A percentile compares a stretch with the other conserved stretches of the same genome.
Evolutionary conservation across 2,888 invertebrate genomes (phyloP).

Genomic region (Harmothoe impar): DNA sequence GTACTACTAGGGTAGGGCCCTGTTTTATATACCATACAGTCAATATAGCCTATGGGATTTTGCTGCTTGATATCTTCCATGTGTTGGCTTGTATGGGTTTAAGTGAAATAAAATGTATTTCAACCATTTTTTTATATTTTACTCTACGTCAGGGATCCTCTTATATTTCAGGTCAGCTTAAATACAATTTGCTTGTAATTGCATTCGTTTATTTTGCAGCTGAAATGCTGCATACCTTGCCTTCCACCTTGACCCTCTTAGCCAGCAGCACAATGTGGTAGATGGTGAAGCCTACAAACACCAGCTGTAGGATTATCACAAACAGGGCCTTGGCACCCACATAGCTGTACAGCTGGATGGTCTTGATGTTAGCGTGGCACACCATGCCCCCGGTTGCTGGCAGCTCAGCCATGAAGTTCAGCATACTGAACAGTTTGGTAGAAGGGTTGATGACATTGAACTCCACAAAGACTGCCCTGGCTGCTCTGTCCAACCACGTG

Average conservation of each 20-base stretch:
- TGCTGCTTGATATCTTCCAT: no score
- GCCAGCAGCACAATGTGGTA: conserved; percentile 70
- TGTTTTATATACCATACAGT: no score
- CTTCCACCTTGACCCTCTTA: neutral
- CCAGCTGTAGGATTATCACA: conserved; percentile 71
- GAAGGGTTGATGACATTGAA: conserved; percentile 71
- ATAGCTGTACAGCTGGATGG: conserved; percentile 68
- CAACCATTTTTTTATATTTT: no score
- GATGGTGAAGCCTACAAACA: conserved; percentile 75
- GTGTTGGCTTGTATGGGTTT: no score
- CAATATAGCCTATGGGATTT: no score
- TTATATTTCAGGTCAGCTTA: no score
- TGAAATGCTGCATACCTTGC: neutral
- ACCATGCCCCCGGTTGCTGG: conserved; percentile 67
- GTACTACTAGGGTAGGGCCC: no score
- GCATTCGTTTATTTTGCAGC: no score
- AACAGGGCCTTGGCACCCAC: conserved; percentile 69
- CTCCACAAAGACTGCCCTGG: conserved; percentile 71
- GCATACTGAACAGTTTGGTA: conserved; percentile 68
- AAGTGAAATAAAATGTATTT: no score
- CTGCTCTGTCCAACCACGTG: conserved; percentile 69
- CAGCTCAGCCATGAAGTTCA: conserved; percentile 70
- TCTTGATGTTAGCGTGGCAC: conserved; percentile 40
- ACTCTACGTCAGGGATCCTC: no score
- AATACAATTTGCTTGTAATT: no score